These are phyloP conservation scores for Petrophora chlorosata DNA, from an alignment of 2,888 invertebrate species.

Conservation along the genomic window DNA sequence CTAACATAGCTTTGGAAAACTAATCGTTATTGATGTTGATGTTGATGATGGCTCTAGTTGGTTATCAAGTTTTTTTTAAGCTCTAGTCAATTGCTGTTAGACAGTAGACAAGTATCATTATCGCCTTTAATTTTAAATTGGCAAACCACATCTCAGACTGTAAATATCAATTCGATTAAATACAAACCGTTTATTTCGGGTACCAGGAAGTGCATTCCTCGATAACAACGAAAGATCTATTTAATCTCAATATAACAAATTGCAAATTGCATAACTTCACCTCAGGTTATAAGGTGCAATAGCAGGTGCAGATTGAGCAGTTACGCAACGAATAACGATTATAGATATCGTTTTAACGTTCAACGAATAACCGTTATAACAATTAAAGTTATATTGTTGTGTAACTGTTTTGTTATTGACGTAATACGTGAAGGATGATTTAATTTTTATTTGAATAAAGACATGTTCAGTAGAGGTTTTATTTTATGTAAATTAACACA, in stretches of 20 bases:
- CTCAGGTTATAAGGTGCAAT: slow-evolving; percentile 23
- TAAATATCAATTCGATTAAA: neutral
- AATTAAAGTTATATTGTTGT: slow-evolving; percentile 24
- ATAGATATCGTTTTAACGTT: slow-evolving; percentile 19
- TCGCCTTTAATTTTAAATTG: too few relatives aligned
- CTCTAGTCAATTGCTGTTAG: too few relatives aligned
- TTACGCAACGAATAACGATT: slow-evolving; percentile 21
- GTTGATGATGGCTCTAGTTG: too few relatives aligned
- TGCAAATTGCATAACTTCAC: slow-evolving; percentile 28
- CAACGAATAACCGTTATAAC: slow-evolving; percentile 21
- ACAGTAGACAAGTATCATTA: too few relatives aligned
- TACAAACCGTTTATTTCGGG: slow-evolving; percentile 5
- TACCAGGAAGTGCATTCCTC: slow-evolving; percentile 18
- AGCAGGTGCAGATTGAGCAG: slow-evolving; percentile 31
- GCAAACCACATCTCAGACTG: too few relatives aligned
- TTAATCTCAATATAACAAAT: slow-evolving; percentile 11
- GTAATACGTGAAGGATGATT: slow-evolving; percentile 8
- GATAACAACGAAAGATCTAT: slow-evolving; percentile 4
- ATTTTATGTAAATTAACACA: too few relatives aligned
- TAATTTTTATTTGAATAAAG: neutral
- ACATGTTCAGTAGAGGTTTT: too few relatives aligned
- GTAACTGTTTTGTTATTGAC: slow-evolving; percentile 25
- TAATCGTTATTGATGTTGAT: too few relatives aligned
- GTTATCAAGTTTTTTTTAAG: too few relatives aligned
- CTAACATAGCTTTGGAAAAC: too few relatives aligned